phyloP scores from a whole-genome alignment of 2,888 invertebrate species.

The Drosophila birchii region DNA sequence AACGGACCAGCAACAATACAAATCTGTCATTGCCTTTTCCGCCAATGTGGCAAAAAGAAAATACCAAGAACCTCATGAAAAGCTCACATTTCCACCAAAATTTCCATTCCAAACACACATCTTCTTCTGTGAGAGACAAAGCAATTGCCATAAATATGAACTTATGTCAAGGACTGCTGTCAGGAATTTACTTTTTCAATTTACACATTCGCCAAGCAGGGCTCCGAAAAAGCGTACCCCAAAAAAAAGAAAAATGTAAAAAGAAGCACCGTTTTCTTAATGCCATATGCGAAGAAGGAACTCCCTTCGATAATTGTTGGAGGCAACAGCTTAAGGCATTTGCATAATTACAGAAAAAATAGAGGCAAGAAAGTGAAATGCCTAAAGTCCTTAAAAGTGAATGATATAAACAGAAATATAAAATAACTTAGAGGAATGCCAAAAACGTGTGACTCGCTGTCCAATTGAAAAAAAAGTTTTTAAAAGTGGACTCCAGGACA shows the following conservation, averaged over 20 bases:
- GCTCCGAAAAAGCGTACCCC: not conserved
- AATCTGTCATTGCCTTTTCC: conserved; percentile 19
- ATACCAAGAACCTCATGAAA: not conserved
- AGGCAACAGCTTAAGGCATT: conserved; percentile 18
- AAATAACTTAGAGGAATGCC: conserved; percentile 36
- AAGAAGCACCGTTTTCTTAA: not conserved
- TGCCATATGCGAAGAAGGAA: conserved; percentile 9
- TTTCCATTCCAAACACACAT: conserved; percentile 11
- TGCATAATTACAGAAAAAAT: conserved; percentile 28
- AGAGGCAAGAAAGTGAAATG: not conserved
- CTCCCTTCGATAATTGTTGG: conserved; percentile 17
- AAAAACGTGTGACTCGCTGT: conserved; percentile 19
- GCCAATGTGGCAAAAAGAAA: not conserved
- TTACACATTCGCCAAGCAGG: conserved; percentile 9
- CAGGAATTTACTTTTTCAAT: conserved; percentile 3
- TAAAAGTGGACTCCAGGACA: not conserved
- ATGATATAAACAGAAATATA: conserved; percentile 31
- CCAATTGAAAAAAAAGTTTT: conserved; percentile 15
- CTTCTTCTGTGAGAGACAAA: not conserved
- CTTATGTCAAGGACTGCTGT: conserved; percentile 22
- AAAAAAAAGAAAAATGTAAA: not conserved
- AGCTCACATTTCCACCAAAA: conserved; percentile 9
- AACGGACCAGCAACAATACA: not conserved
- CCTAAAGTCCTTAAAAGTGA: conserved; percentile 10
- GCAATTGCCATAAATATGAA: conserved; percentile 36